Evolutionary conservation across 1,140 invertebrate species (phyloP).

Genomic region (Trichoplusia ni): DNA sequence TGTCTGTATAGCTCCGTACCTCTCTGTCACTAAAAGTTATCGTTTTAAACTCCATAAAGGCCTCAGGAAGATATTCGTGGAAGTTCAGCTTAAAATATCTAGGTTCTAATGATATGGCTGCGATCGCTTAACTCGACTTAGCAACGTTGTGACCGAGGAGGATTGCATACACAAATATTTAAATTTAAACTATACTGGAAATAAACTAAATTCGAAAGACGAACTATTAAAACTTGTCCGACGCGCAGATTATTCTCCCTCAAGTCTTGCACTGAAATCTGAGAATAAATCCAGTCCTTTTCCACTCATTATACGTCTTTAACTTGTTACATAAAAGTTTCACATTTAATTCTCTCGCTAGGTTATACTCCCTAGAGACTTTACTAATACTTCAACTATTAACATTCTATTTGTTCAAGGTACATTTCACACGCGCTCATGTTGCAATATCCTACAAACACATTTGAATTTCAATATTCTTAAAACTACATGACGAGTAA

Average conservation of each 20-base stretch:
- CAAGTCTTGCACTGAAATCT: slow-evolving; percentile 25
- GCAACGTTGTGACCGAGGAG: slow-evolving; percentile 8
- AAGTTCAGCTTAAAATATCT: slow-evolving; percentile 43
- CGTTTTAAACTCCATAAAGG: no score
- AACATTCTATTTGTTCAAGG: slow-evolving; percentile 46
- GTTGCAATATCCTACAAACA: slow-evolving; percentile 32
- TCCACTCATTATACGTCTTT: slow-evolving; percentile 37
- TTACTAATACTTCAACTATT: slow-evolving; percentile 20
- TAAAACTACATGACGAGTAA: slow-evolving; percentile 22
- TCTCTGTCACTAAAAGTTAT: background rate
- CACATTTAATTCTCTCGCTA: slow-evolving; percentile 5
- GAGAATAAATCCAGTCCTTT: no score
- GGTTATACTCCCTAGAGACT: slow-evolving; percentile 12
- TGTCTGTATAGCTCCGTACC: no score
- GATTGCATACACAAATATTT: background rate
- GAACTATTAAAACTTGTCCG: slow-evolving; percentile 33
- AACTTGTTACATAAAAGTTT: slow-evolving; percentile 43
- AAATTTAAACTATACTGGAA: slow-evolving; percentile 6
- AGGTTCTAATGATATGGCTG: slow-evolving; percentile 48
- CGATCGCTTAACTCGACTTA: slow-evolving; percentile 38
- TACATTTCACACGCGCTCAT: slow-evolving; percentile 59
- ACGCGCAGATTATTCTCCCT: slow-evolving; percentile 29
- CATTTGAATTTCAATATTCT: slow-evolving; percentile 21
- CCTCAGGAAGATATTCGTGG: slow-evolving; percentile 25
- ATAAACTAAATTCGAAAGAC: slow-evolving; percentile 34